These are phyloP conservation scores for Zoanthus solanderi DNA, from an alignment of 92 coral and sea anemone genomes.

Conservation along the genomic window DNA sequence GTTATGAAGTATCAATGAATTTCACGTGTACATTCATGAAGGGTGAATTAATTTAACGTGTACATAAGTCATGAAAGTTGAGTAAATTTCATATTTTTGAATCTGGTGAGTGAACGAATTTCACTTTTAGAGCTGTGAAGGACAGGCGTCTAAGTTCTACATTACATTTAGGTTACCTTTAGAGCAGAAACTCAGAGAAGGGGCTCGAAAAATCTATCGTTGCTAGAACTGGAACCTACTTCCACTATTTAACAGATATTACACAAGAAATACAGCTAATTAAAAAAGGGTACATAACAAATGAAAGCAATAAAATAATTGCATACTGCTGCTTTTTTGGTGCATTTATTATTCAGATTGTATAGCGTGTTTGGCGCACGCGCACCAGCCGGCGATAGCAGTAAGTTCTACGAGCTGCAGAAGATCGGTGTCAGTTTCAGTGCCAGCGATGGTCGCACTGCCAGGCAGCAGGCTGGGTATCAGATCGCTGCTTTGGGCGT, in stretches of 20 bases:
- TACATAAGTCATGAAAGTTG: not conserved
- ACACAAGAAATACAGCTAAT: too few species aligned
- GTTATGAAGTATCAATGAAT: not conserved
- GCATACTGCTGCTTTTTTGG: not conserved
- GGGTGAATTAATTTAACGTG: not conserved
- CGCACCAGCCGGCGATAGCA: not conserved
- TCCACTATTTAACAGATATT: too few species aligned
- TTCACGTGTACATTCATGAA: not conserved
- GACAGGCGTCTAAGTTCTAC: too few species aligned
- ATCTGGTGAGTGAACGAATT: too few species aligned
- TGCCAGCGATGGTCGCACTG: slow-evolving; percentile 74
- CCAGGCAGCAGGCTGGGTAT: slow-evolving; percentile 83
- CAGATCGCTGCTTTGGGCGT: slow-evolving; percentile 81
- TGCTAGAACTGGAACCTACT: too few species aligned
- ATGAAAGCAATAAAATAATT: too few species aligned
- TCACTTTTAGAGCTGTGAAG: too few species aligned
- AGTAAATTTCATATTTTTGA: not conserved
- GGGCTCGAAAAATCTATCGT: not conserved
- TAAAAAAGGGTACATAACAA: too few species aligned
- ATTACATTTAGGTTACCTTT: slow-evolving; percentile 19
- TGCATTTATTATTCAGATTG: not conserved
- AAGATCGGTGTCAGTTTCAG: slow-evolving; percentile 60
- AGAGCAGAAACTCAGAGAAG: not conserved
- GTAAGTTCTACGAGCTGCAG: slow-evolving; percentile 21
- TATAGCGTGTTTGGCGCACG: slow-evolving; percentile 25